A percentile compares a stretch with the other conserved stretches of the same genome.
Evolutionary conservation across 2,113 vertebrate genomes (phyloP).

Genomic region (Alethe diademata): DNA sequence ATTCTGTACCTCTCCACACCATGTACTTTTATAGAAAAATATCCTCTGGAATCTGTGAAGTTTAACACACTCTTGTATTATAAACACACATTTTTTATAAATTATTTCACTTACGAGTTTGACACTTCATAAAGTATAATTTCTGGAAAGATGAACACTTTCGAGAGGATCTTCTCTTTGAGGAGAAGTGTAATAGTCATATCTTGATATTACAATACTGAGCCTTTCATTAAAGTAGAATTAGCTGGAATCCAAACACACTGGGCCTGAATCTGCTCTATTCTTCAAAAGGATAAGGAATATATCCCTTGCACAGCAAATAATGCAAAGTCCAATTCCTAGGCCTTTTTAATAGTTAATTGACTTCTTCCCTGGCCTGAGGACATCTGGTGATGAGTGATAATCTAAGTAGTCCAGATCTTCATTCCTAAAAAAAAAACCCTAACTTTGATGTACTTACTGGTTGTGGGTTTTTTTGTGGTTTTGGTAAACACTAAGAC

Average conservation of each 20-base stretch:
- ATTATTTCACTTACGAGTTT: background rate
- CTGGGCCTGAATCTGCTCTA: background rate
- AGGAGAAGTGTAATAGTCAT: background rate
- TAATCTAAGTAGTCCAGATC: background rate
- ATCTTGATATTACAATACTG: background rate
- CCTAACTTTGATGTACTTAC: background rate
- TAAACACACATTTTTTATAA: background rate
- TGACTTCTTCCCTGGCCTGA: background rate
- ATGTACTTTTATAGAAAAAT: background rate
- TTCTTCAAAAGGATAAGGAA: background rate
- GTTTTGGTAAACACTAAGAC: background rate
- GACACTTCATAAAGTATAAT: background rate
- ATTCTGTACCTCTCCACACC: background rate
- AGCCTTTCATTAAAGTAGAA: background rate
- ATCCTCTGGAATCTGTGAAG: background rate
- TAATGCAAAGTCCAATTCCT: background rate
- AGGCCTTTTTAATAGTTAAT: background rate
- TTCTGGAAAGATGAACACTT: background rate
- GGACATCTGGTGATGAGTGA: background rate
- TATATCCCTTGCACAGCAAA: background rate
- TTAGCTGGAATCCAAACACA: background rate
- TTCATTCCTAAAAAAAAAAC: background rate
- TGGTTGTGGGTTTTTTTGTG: background rate
- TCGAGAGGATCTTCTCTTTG: background rate
- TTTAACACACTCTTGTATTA: background rate